Base-by-base conservation (phyloP, 2,888 invertebrate genomes). In the Archips crataeganus region DNA sequence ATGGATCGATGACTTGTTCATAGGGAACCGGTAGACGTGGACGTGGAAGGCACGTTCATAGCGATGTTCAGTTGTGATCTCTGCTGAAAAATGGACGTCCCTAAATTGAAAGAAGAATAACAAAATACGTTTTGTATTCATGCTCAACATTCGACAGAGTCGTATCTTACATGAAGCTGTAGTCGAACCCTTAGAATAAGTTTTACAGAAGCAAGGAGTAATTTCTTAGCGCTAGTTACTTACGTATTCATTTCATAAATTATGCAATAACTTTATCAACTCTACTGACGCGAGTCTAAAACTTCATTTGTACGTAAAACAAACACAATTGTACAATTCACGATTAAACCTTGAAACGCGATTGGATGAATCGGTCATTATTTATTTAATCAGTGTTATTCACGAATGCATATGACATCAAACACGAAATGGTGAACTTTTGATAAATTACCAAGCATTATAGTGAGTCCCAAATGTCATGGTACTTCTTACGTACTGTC, bases 331-430 rank as follows among this genome's bases (percentile, higher is more conserved):
- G 13, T 54, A 39, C 15, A 66, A 54, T 66, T 54, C 39, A 65
- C 51, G 42, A 69, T 61, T 65, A 70, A 60, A 69, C 74, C 70
- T 74, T 61, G 51, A 70, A 70, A 36, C 45, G 23, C 57, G 65
- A 65, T 69, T 73, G 64, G 59, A 69, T 61, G 74, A 70, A 65
- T 65, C 74, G 69, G 54, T n/a, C 64, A 74, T 70, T 70, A 69
- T 70, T 74, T 65, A 70, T 74, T 74, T 74, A 74, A 74, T 74
- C 74, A 74, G 69, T 54, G 51, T 51, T 69, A 64, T 74, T 69
- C 64, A 74, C 69, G 73, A 69, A 69, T 59, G 47, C 57, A 32
- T 70, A 61, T 74, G 70, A 74, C 74, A 60, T 74, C 69, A 74
- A 45, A 47, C 69, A 74, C 74, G 69, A 74, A 61, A 70, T 67